Base-by-base conservation (phyloP, 2,888 invertebrate species). In the Trypoxylon attenuatum region DNA sequence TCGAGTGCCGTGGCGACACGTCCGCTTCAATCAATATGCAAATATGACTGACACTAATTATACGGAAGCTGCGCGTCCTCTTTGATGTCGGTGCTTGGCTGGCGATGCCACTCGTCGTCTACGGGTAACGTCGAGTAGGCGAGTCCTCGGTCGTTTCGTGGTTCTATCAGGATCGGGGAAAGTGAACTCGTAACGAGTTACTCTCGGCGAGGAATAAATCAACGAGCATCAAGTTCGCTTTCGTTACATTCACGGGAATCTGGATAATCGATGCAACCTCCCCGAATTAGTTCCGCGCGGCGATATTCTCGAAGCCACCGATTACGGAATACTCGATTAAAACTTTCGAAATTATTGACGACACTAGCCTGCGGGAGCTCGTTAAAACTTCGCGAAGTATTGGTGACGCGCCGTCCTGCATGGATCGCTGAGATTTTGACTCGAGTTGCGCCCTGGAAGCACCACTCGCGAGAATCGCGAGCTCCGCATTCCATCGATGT, bases 31-130 rank as follows among this genome's bases (percentile, higher is more conserved):
- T 86, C 85, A 86, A 86, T 85, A 86, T 86, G 86, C 83, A 86
- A 86, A 86, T 86, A 82, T 77, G 77, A 77, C 81, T 82, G 84
- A 82, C 82, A 82, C 84, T 85, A 86, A 86, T 86, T 86, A 85
- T 84, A 86, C 85, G 83, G 83, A 83, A 86, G 84, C 84, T 81
- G 77, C 73, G 76, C 78, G 79, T 75, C 56, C 81, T 81, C 86
- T 86, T 86, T 85, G 86, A 86, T 85, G 83, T 85, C 76, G 66
- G 62, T 63, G 55, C 76, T 69, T 72, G 69, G 68, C 38, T 39
- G 43, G n/a, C 16, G 8, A 53, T 53, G 49, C 33, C 50, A 42
- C 43, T 55, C 49, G 53, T 64, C 66, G 61, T 45, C 55, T 27
- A 41, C 52, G 47, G 33, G 33, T 33, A 45, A 45, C 51, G 53